Base-by-base conservation (phyloP, 2,113 vertebrate genomes). In the Dasyurus viverrinus region DNA sequence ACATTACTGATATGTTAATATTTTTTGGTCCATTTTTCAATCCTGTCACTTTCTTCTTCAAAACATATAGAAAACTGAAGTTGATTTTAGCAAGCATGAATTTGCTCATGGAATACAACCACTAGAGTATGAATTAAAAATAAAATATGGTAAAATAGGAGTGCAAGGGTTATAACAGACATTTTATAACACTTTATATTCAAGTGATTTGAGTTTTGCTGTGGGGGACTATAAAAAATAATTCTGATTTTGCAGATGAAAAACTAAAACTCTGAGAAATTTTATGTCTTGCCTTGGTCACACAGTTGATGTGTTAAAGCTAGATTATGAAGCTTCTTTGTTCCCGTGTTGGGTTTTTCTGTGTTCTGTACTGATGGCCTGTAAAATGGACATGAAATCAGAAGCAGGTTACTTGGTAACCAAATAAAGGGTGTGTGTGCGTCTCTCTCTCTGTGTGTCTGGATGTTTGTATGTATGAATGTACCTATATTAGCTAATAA, bases 81-180 rank as follows among this genome's bases (percentile, higher is more conserved):
- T 93, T 89, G 54, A 47, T 7, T 53, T 2, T 23, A 26, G 92
- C 89, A 90, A 84, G 14, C 2, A 12, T 47, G 50, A 23, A 54
- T 89, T 92, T 90, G 47, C 93, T 91, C 89, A 42, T 55, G 54
- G 91, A 84, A 90, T 57, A 10, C 42, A n/a, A 23, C 7, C 36
- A 3, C 12, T 25, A 90, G 4, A 84, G 55, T 50, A 54, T 14
- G 68, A 93, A 53, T 27, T 26, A 93, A 92, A 95, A 84, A 30
- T 46, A 94, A 47, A 60, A 54, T 53, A 84, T 50, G 60, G 84
- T 92, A 95, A 93, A 94, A 50, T 52, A 22, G 47, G 30, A 25
- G 36, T 12, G 50, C 48, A 92, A 92, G 89, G 89, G 68, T 54
- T 55, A 93, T 91, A 95, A 42, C 68, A 97, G 52, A 76, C 48